Conservation (phyloP, 2,797 vertebrate genomes). For the Enteromius viviparus region DNA sequence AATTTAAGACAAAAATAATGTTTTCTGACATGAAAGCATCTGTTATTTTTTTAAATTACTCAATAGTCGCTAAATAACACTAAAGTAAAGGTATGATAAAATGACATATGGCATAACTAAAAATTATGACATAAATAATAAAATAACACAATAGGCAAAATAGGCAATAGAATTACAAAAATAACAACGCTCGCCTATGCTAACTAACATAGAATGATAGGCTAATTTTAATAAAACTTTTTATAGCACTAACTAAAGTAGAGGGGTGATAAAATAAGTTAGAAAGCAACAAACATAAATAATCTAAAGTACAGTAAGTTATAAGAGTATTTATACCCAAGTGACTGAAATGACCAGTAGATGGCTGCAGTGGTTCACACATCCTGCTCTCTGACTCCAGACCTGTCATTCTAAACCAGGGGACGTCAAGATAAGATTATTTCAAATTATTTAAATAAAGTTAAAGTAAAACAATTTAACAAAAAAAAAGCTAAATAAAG, state of each 20-base stretch:
- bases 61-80: no score
- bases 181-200: not conserved
- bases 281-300: not conserved
- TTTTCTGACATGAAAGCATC: no score
- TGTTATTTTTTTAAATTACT: no score
- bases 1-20: no score
- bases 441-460: not conserved
- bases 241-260: not conserved
- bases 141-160: not conserved
- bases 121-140: not conserved
- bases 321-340: not conserved
- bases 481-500: not conserved
- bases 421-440: not conserved
- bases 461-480: not conserved
- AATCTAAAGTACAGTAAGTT: not conserved
- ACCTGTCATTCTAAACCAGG: not conserved
- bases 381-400: not conserved
- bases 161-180: not conserved
- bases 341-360: not conserved
- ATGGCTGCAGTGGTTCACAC: not conserved
- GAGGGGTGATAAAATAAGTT: not conserved
- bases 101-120: not conserved
- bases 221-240: not conserved
- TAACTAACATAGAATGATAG: not conserved
- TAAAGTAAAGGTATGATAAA: not conserved